phyloP scores from a whole-genome alignment of 2,888 invertebrate species.

The Bellardia bayeri region DNA sequence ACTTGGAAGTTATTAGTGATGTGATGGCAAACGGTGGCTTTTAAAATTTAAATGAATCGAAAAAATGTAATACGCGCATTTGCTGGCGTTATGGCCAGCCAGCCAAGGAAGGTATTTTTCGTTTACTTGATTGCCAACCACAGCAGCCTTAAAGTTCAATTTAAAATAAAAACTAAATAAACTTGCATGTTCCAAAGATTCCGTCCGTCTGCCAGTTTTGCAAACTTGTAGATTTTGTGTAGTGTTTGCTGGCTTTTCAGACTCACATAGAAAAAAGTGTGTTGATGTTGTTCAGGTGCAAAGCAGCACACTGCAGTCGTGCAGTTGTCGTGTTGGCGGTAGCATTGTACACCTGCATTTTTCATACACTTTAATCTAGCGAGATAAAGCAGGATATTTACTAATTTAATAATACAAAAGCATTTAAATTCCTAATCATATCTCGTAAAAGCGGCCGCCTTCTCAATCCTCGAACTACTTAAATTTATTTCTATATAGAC shows the following conservation, averaged over 20 bases:
- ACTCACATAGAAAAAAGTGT: conserved; percentile 27
- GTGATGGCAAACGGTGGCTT: neutral
- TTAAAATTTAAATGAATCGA: conserved; percentile 21
- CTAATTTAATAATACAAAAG: conserved; percentile 84
- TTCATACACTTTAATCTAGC: conserved; percentile 63
- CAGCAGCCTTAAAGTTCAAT: conserved; percentile 57
- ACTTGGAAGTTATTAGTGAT: neutral
- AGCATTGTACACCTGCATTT: conserved; percentile 70
- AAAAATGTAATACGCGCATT: conserved; percentile 38
- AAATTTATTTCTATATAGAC: conserved; percentile 48
- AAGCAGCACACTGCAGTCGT: conserved; percentile 46
- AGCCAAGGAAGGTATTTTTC: conserved; percentile 61
- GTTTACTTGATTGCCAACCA: conserved; percentile 54
- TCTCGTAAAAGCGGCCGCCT: conserved; percentile 78
- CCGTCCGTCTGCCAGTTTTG: conserved; percentile 6
- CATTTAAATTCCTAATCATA: conserved; percentile 84
- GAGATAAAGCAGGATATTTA: conserved; percentile 80
- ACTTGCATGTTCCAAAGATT: conserved; percentile 54
- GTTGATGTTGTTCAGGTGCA: conserved; percentile 58
- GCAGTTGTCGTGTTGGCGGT: conserved; percentile 58
- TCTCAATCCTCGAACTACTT: conserved; percentile 74
- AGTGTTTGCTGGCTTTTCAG: conserved; percentile 20
- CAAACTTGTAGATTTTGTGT: conserved; percentile 11
- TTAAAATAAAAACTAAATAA: conserved; percentile 58
- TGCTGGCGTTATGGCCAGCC: conserved; percentile 29